Conservation (phyloP, 1,140 invertebrate species). For the Drosophila nebulosa region DNA sequence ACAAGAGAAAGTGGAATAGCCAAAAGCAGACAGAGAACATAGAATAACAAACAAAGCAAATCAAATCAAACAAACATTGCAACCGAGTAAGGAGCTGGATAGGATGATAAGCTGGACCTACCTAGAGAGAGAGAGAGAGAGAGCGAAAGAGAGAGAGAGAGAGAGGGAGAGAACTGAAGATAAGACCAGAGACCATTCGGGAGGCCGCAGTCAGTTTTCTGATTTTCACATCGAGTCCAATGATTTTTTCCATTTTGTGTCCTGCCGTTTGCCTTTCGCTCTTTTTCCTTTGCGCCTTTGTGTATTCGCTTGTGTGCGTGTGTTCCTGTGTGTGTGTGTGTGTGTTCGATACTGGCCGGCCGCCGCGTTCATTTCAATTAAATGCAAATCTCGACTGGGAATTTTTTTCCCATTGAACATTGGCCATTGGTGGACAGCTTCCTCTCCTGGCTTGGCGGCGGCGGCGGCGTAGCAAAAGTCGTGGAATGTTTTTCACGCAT, state of each 20-base stretch:
- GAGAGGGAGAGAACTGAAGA: slow-evolving; percentile 21
- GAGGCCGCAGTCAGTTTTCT: slow-evolving; percentile 51
- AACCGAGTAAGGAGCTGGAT: slow-evolving; percentile 3
- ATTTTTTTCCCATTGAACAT: slow-evolving; percentile 30
- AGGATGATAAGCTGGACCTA: background rate
- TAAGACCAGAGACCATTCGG: slow-evolving; percentile 34
- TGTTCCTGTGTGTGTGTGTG: slow-evolving; percentile 14
- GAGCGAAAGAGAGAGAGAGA: background rate
- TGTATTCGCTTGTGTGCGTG: slow-evolving; percentile 1
- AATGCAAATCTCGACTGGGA: slow-evolving; percentile 68
- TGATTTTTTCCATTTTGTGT: slow-evolving; percentile 26
- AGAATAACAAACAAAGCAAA: slow-evolving; percentile 34
- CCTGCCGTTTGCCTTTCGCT: slow-evolving; percentile 36
- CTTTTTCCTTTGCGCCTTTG: slow-evolving; percentile 21
- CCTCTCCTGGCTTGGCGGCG: slow-evolving; percentile 10
- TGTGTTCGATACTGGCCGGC: slow-evolving; percentile 35
- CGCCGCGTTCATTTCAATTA: slow-evolving; percentile 72
- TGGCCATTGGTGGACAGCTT: slow-evolving; percentile 2
- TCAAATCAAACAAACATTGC: slow-evolving; percentile 55
- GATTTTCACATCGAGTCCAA: slow-evolving; percentile 59
- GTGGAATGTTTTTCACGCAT: slow-evolving; percentile 75
- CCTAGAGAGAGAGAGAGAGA: background rate
- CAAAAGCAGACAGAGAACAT: slow-evolving; percentile 2
- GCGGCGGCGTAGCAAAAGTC: slow-evolving; percentile 53
- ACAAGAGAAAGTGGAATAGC: slow-evolving; percentile 13